phyloP scores from a whole-genome alignment of 1,140 invertebrate genomes.

The Fopius arisanus region DNA sequence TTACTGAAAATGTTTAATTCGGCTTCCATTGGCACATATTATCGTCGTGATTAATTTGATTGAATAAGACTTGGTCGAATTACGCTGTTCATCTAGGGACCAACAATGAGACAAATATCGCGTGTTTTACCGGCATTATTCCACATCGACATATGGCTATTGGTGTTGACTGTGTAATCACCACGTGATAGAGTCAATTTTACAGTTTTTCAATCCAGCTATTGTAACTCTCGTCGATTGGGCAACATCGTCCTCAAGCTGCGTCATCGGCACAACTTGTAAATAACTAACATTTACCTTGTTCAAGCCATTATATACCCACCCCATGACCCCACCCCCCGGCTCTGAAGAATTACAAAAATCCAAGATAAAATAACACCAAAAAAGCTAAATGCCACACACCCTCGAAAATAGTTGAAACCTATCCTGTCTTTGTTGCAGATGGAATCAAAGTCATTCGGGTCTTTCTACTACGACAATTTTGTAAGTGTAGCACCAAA shows the following conservation, averaged over 20 bases:
- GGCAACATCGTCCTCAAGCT: constrained; percentile 63
- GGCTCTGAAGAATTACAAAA: constrained; percentile 20
- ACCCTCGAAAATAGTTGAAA: constrained; percentile 63
- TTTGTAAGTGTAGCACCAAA: constrained; percentile 80
- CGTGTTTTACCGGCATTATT: neutral
- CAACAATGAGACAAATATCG: neutral
- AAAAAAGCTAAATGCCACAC: constrained; percentile 35
- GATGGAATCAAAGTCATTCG: constrained; percentile 93
- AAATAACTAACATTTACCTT: constrained; percentile 48
- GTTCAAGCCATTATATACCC: constrained; percentile 26
- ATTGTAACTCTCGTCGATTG: constrained; percentile 60
- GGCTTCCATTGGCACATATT: constrained; percentile 3
- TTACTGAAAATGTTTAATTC: no score
- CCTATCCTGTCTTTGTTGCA: constrained; percentile 69
- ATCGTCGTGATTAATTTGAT: constrained; percentile 13
- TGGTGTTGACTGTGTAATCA: neutral
- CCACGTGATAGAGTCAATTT: constrained; percentile 48
- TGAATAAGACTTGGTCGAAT: constrained; percentile 5
- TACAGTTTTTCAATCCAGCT: constrained; percentile 55
- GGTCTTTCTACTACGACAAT: constrained; percentile 92
- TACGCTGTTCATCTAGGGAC: constrained; percentile 6
- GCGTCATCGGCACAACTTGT: constrained; percentile 67
- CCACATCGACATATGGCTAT: constrained; percentile 8
- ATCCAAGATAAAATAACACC: constrained; percentile 31
- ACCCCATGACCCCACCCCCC: constrained; percentile 42